Evolutionary conservation across 2,888 invertebrate species (phyloP).

Genomic region (Amiota communis): DNA sequence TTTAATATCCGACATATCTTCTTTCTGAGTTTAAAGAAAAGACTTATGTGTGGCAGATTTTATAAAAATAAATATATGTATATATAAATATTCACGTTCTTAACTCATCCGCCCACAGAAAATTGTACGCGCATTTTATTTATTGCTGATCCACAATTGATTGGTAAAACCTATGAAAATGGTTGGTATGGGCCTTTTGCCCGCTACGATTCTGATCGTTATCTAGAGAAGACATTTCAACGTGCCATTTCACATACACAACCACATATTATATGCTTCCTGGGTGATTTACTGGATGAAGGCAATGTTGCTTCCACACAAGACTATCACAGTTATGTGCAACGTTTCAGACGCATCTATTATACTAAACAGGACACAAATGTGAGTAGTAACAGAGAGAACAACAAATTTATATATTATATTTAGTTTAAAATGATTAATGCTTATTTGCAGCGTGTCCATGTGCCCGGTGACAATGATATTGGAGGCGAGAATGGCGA

Average conservation of each 20-base stretch:
- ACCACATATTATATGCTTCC: constrained; percentile 89
- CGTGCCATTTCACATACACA: constrained; percentile 81
- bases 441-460: constrained; percentile 79
- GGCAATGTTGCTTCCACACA: constrained; percentile 84
- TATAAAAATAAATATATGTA: no score
- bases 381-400: constrained; percentile 49
- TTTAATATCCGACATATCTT: no score
- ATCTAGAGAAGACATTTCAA: constrained; percentile 84
- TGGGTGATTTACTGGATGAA: constrained; percentile 97
- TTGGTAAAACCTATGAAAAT: constrained; percentile 85
- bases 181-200: constrained; percentile 80
- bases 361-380: constrained; percentile 65
- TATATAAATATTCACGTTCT: background rate
- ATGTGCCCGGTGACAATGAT: constrained; percentile 97
- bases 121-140: constrained; percentile 80
- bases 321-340: constrained; percentile 83
- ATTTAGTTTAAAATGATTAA: constrained; percentile 61
- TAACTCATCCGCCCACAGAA: constrained; percentile 52
- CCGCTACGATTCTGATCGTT: constrained; percentile 94
- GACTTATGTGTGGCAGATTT: no score
- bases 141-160: constrained; percentile 93
- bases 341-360: constrained; percentile 80
- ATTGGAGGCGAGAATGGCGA: constrained; percentile 93
- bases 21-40: no score
- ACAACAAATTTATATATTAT: background rate